Percentiles rank a stretch among this genome's conserved stretches.
Conservation (phyloP, 1,140 invertebrate species). For the Adoxophyes honmai region DNA sequence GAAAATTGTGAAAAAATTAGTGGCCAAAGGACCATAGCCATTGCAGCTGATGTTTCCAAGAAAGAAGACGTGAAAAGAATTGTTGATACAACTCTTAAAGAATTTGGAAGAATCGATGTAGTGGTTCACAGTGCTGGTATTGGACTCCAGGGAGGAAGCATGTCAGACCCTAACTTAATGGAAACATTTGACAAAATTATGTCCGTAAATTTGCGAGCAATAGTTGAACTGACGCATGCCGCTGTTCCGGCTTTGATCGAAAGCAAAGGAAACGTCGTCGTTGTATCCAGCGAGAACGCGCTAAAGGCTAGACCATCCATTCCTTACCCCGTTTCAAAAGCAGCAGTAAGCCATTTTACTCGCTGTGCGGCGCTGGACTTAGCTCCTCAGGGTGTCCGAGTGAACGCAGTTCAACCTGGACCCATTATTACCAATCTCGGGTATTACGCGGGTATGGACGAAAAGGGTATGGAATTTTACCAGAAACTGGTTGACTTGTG, state of each 20-base stretch:
- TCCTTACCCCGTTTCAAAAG: too few species aligned
- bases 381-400: too few species aligned
- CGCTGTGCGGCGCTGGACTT: too few species aligned
- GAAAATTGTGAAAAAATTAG: slow-evolving; percentile 29
- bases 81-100: slow-evolving; percentile 21
- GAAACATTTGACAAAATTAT: slow-evolving; percentile 26
- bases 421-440: too few species aligned
- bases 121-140: slow-evolving; percentile 34
- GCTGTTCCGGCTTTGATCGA: slow-evolving; percentile 22
- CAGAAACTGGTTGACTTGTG: too few species aligned
- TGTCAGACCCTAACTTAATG: slow-evolving; percentile 26
- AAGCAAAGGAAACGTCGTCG: slow-evolving; percentile 20
- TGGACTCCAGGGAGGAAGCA: background rate
- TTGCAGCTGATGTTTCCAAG: slow-evolving; percentile 27
- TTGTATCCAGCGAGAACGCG: too few species aligned
- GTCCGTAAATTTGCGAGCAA: slow-evolving; percentile 29
- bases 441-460: too few species aligned
- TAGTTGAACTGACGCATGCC: slow-evolving; percentile 23
- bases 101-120: slow-evolving; percentile 34
- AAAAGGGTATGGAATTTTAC: too few species aligned
- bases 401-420: too few species aligned
- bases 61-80: slow-evolving; percentile 25
- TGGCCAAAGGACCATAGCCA: slow-evolving; percentile 23
- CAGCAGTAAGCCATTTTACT: too few species aligned
- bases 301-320: too few species aligned